Evolutionary conservation across 2,888 invertebrate species (phyloP), one percentile per base, ranked within the genome.

Genomic region (Diaprepes abbreviatus): DNA sequence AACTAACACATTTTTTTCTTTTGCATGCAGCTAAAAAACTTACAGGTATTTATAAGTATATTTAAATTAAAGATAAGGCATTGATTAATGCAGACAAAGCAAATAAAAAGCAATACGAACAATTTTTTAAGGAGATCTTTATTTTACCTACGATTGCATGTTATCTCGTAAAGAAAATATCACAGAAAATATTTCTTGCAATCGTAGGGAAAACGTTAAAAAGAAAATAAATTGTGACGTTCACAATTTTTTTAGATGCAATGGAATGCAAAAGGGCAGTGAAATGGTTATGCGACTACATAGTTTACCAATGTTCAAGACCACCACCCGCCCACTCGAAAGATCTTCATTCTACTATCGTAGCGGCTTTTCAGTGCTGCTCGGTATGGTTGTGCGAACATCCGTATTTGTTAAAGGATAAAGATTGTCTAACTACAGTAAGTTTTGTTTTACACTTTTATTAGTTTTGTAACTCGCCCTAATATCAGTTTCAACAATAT

Each of bases 271-370:
- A 94, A 85, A 88, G 95, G 79, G 95, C 95, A 10, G 97, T 98
- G 17, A 97, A 97, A 79, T 98, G 97, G 95, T 90, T 99, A 66
- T 99, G 98, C 85, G 97, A 98, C 86, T 98, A 98, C 86, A 97
- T 99, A 78, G 92, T 94, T 62, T 93, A 94, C 83, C 97, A 97
- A 83, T 97, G 97, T 86, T 94, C 94, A 78, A 91, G 96, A 74
- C 98, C 96, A 62, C 98, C 95, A 62, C 97, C 92, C 66, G 94
- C 93, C 43, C 96, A 97, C 86, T 96, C 95, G 54, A 94, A 96
- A 83, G 96, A 96, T 86, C 87, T 96, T 74, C 97, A 98, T 86
- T 97, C 97, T 17, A 94, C 96, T 52, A 95, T 96, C 72, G 95
- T 98, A 78, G 93, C 95, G 76, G 92, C 99, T 66, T 94, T 97